These are phyloP conservation scores for Syngnathus scovelli DNA, from an alignment of 2,113 vertebrate genomes.

Conservation along the genomic window DNA sequence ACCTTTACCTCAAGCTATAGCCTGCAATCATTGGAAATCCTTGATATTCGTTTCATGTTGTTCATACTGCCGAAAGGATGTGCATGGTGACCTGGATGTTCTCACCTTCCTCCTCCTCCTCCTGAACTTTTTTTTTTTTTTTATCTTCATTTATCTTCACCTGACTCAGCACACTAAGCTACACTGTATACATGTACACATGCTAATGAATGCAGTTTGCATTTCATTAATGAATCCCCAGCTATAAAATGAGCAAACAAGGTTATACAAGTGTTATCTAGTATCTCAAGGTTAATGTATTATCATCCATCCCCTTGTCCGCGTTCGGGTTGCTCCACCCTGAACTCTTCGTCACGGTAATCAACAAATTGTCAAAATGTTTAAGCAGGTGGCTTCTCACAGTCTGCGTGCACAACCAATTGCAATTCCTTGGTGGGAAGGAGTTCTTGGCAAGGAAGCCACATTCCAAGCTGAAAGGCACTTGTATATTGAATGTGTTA, in stretches of 20 bases:
- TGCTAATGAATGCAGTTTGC: no score
- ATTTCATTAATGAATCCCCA: not conserved
- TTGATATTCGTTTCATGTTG: conserved; percentile 22
- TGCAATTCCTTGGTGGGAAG: conserved; percentile 11
- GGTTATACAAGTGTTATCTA: not conserved
- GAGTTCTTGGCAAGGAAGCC: not conserved
- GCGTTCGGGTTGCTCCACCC: not conserved
- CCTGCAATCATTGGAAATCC: conserved; percentile 19
- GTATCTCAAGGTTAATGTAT: not conserved
- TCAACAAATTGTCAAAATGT: not conserved
- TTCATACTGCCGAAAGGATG: conserved; percentile 14
- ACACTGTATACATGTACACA: no score
- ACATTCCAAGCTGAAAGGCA: conserved; percentile 15
- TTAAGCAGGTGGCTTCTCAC: not conserved
- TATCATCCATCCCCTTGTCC: not conserved
- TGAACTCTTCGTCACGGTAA: not conserved
- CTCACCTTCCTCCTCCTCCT: conserved; percentile 43
- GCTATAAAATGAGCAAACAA: not conserved
- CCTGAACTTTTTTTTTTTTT: conserved; percentile 52
- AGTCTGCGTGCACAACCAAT: conserved; percentile 7
- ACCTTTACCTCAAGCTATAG: conserved; percentile 16
- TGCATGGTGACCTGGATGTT: conserved; percentile 15
- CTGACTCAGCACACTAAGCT: conserved; percentile 18
- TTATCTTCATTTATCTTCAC: conserved; percentile 26
- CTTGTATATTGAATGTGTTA: not conserved